These are phyloP conservation scores for Amitus sp. DNA, from an alignment of 2,888 invertebrate species.

Conservation along the genomic window DNA sequence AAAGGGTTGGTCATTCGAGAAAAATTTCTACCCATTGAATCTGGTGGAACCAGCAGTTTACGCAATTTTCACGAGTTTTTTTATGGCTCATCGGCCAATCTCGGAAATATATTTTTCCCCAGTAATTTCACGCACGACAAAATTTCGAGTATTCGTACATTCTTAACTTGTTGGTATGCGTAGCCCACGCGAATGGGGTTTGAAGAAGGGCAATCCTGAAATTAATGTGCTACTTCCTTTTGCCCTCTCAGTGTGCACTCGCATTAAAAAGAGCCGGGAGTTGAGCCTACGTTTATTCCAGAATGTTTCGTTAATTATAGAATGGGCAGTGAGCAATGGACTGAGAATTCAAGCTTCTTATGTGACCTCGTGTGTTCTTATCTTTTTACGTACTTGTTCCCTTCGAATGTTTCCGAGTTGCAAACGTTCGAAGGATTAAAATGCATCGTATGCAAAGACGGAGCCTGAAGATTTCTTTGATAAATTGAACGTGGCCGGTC, in stretches of 20 bases:
- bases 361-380: not conserved
- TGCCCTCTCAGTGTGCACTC: slow-evolving; percentile 36
- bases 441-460: slow-evolving; percentile 19
- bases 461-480: slow-evolving; percentile 33
- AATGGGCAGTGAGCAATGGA: not conserved
- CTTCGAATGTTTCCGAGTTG: no score
- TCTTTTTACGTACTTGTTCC: not conserved
- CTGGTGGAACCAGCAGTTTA: no score
- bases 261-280: slow-evolving; percentile 34
- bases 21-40: no score
- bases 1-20: no score
- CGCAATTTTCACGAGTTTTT: no score
- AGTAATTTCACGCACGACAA: slow-evolving; percentile 15
- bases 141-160: slow-evolving; percentile 42
- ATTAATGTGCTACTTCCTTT: slow-evolving; percentile 62
- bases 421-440: not conserved
- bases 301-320: slow-evolving; percentile 3
- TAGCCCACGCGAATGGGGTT: slow-evolving; percentile 47
- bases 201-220: slow-evolving; percentile 55
- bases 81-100: no score
- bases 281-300: slow-evolving; percentile 29
- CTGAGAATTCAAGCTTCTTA: not conserved
- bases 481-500: slow-evolving; percentile 39
- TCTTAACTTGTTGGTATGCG: slow-evolving; percentile 42
- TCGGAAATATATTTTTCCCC: not conserved